Percentiles rank a stretch among this genome's conserved stretches.
phyloP scores from a whole-genome alignment of 2,113 vertebrate genomes.

The Apeltes quadracus region DNA sequence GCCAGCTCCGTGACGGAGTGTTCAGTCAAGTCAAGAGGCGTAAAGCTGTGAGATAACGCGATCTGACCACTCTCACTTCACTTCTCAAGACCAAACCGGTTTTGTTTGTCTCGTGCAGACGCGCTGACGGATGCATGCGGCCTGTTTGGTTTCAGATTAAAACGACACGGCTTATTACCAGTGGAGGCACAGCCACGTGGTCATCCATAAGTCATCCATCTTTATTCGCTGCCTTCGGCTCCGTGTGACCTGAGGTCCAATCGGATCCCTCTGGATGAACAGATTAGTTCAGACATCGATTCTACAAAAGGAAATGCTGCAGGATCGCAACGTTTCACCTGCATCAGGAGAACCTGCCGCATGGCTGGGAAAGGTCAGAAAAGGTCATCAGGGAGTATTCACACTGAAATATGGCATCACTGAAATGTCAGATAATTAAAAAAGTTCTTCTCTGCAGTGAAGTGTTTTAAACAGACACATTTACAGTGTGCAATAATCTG shows the following conservation, averaged over 20 bases:
- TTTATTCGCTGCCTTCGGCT: neutral
- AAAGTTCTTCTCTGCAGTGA: too few relatives aligned
- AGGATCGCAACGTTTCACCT: too few relatives aligned
- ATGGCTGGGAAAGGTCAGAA: neutral
- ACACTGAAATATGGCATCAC: neutral
- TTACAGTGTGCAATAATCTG: neutral
- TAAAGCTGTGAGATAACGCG: slow-evolving; percentile 29
- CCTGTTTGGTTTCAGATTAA: neutral
- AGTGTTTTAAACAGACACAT: neutral
- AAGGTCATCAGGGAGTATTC: neutral
- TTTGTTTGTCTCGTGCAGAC: slow-evolving; percentile 13
- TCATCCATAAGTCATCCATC: too few relatives aligned
- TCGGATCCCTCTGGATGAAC: too few relatives aligned
- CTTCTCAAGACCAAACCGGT: neutral
- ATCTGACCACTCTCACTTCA: slow-evolving; percentile 15
- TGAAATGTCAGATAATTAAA: too few relatives aligned
- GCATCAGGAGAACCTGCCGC: neutral
- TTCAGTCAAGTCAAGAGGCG: slow-evolving; percentile 26
- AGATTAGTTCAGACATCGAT: neutral
- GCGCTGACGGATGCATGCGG: slow-evolving; percentile 21
- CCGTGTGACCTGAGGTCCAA: neutral
- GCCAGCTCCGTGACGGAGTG: slow-evolving; percentile 12
- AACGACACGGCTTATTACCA: neutral
- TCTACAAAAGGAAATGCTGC: neutral
- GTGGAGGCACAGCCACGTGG: neutral